Evolutionary conservation across 2,888 invertebrate genomes (phyloP).

Genomic region (Buathra laborator): DNA sequence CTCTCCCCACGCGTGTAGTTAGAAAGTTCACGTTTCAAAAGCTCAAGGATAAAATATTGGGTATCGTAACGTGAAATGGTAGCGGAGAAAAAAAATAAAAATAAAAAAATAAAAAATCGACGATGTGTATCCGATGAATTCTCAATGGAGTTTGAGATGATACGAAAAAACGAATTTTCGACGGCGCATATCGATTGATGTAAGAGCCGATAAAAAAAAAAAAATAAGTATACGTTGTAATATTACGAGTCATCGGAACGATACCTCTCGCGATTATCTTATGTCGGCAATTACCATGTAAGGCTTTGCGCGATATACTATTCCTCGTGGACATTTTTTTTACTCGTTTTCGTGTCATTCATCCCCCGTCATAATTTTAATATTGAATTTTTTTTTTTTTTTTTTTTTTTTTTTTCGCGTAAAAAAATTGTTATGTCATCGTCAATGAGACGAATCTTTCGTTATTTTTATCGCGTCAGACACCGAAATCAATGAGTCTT

Average conservation of each 20-base stretch:
- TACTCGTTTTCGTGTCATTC: too few relatives aligned
- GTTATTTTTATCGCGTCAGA: conserved; percentile 20
- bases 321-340: too few relatives aligned
- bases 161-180: background rate
- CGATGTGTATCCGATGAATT: too few relatives aligned
- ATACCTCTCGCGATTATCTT: background rate
- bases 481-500: conserved; percentile 64
- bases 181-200: background rate
- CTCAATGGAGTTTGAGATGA: background rate
- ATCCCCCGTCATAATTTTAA: too few relatives aligned
- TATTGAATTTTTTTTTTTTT: background rate
- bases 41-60: conserved; percentile 53
- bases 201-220: background rate
- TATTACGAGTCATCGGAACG: background rate
- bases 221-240: background rate
- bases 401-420: background rate
- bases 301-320: too few relatives aligned
- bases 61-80: conserved; percentile 44
- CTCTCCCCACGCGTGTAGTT: conserved; percentile 32
- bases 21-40: conserved; percentile 59
- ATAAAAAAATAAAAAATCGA: background rate
- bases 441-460: background rate
- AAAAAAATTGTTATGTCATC: background rate
- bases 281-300: background rate
- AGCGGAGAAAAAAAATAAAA: background rate